Evolutionary conservation across 1,140 invertebrate genomes (phyloP), one percentile per base, ranked within the genome.

Genomic region (Leguminivora glycinivorella): DNA sequence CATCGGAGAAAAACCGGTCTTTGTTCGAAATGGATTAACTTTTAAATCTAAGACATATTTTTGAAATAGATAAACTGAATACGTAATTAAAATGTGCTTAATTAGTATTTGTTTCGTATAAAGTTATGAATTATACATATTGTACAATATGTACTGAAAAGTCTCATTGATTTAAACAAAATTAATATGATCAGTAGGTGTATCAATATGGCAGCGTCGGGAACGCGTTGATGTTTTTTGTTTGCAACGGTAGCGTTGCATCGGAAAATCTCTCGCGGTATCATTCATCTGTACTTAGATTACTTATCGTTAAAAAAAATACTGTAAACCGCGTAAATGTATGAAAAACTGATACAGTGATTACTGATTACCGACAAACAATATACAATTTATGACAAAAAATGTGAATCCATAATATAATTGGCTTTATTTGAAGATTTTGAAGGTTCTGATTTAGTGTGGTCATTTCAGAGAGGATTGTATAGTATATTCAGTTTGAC

Each of bases 1-100:
- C 58, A 63, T 63, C 58, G 29, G 47, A 22, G 19, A 63, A 34
- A 63, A 63, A 63, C 58, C 58, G 24, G 58, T 63, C 26, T 63
- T n/a, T 17, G 34, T 63, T 60, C 56, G 22, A 63, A 17, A 34
- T 29, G 29, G 58, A 63, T 63, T 63, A 63, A 29, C 56, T 58
- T 63, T 10, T 63, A 31, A 31, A 29, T 63, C 29, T 63, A 9
- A 60, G 25, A 63, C 31, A 7, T 29, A 31, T 29, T 63, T 60
- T 19, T 29, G 22, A 60, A 26, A 29, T 29, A 29, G 56, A 63
- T 63, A 63, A 63, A 29, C 25, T 7, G 22, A 29, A 29, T 63
- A 29, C 31, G 58, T 17, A n/a, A 26, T 63, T 63, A 31, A 29
- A 31, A 17, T 7, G 29, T 63, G 26, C 26, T n/a, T 31, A 34